Conservation (phyloP, 2,888 invertebrate species). For the Eupithecia subfuscata region DNA sequence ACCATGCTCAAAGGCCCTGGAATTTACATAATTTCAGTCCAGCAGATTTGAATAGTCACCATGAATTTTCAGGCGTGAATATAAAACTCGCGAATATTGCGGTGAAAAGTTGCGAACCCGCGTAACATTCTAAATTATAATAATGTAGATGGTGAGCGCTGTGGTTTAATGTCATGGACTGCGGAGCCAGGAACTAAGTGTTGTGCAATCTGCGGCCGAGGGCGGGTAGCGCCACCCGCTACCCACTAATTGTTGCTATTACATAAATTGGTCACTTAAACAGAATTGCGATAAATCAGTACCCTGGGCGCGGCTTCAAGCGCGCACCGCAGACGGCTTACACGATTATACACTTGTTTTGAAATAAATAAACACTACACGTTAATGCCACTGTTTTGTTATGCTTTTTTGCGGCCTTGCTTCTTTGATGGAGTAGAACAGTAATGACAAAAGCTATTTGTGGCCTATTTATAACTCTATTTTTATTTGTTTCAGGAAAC, state of each 20-base stretch:
- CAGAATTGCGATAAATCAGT: conserved; percentile 68
- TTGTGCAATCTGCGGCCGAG: conserved; percentile 38
- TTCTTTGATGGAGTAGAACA: conserved; percentile 20
- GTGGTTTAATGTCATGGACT: conserved; percentile 40
- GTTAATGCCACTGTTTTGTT: conserved; percentile 37
- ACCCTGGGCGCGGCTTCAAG: conserved; percentile 51
- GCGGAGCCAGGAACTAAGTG: conserved; percentile 19
- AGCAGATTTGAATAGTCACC: conserved; percentile 5
- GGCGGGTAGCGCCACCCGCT: conserved; percentile 52
- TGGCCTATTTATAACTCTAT: conserved; percentile 10
- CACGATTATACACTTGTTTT: conserved; percentile 52
- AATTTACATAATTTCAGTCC: conserved; percentile 9
- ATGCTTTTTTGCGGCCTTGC: conserved; percentile 26
- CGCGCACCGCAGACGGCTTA: conserved; percentile 51
- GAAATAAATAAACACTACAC: conserved; percentile 52
- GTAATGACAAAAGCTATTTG: conserved; percentile 21
- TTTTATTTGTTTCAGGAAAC: conserved; percentile 72
- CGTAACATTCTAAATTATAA: conserved; percentile 18
- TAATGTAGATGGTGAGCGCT: conserved; percentile 21
- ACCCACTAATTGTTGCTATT: conserved; percentile 67
- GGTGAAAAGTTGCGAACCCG: conserved; percentile 17
- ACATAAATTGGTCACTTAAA: conserved; percentile 71
- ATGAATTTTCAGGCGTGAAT: conserved; percentile 12
- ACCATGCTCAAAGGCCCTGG: neutral
- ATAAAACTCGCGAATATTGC: conserved; percentile 13